Evolutionary conservation across 2,113 vertebrate species (phyloP), one percentile per base, ranked within the genome.

Genomic region (Ctenodactylus gundi): DNA sequence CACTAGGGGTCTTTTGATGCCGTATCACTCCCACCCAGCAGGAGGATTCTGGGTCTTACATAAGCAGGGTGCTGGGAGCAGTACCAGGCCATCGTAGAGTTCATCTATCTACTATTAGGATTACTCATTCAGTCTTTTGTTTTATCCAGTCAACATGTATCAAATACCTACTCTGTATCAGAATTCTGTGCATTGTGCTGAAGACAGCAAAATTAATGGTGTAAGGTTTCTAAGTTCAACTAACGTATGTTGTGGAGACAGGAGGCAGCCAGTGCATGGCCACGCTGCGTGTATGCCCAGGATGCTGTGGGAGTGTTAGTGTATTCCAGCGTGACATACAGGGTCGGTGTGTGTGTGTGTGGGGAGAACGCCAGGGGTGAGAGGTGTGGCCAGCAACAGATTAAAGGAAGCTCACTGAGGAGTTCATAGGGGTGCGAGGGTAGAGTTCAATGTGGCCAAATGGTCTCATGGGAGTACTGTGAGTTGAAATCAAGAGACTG

Each of bases 121-220:
- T 34, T 84, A 34, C 46, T 60, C 57, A 83, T 68, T 27, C 34
- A 78, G 46, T 18, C 44, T 11, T 58, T 55, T 95, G 44, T 62
- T 96, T 90, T 44, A 53, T 64, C 31, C 51, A 81, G 88, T 7
- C 39, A 65, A 68, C 15, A 81, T 41, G 76, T 65, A 46, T 49
- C 29, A 72, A 34, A 27, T 14, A 53, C 46, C 64, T 91, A 36
- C 53, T 53, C 27, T 83, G 36, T 55, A 55, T 73, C 68, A 60
- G 36, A 60, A n/a, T 34, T 89, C 62, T 78, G 4, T 25, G 60
- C 14, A 34, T 67, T 34, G 57, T 18, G n/a, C 15, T 58, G 41
- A 80, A 85, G 77, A 88, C 11, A 58, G 83, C 90, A 88, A 84
- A 85, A 64, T 41, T 80, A 78, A 94, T 64, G 65, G 91, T 51